Base-by-base conservation (phyloP, 2,113 vertebrate species). In the Ceyx cyanopectus region DNA sequence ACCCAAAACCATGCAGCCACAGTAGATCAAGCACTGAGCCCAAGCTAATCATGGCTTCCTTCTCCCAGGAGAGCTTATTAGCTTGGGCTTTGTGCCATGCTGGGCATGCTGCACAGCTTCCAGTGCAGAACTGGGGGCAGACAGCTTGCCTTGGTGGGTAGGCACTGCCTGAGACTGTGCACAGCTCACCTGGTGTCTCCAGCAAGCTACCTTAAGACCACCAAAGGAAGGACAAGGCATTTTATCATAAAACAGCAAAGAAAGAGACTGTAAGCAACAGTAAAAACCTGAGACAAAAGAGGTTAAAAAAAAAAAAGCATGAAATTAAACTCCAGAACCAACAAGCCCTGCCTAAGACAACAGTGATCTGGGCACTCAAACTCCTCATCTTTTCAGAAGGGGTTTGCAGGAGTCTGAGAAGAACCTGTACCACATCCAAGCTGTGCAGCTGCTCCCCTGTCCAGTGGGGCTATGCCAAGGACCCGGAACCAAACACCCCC, bases 401-500 rank as follows among this genome's bases (percentile, higher is more conserved):
- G 10, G 68, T 62, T 30, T 57, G 65, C 32, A 79, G 27, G 83
- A 84, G 45, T 40, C 66, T 5, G 12, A n/a, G 68, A 50, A 78
- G 88, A 30, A 45, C 29, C 90, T 93, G 95, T 84, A 90, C 88
- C 93, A 86, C 12, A 79, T 93, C 90, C 96, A 93, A 94, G 40
- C 82, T 37, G 45, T 50, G 93, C 96, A 96, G 92, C 93, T 96
- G 93, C 95, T 95, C 68, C 93, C 85, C 83, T 48, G 14, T 45
- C n/a, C 1, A 53, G 40, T 18, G 5, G 48, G 87, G 82, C 87
- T 17, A 87, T 73, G 94, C 93, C 95, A 96, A 80, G 63, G 85
- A 32, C 68, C 85, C 43, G 51, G 85, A 91, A 83, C 82, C 85
- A 76, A 94, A 90, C 92, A 88, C 60, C 95, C 93, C 94, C 88